Percentiles rank a stretch among this genome's conserved stretches.
Conservation (phyloP, 2,113 vertebrate species). For the Pedetes capensis region DNA sequence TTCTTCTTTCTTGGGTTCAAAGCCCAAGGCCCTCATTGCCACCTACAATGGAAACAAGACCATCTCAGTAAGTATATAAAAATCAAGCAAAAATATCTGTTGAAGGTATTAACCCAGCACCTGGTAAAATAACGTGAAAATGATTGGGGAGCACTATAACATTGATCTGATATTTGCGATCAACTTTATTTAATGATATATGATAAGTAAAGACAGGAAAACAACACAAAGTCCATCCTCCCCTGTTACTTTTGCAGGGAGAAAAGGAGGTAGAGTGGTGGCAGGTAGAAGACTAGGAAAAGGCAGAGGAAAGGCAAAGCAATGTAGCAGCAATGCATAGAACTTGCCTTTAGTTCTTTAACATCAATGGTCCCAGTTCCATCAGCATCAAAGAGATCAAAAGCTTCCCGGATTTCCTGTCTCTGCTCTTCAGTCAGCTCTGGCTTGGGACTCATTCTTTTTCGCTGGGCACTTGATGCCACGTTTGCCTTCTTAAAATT, state of each 20-base stretch:
- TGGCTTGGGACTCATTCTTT: constrained; percentile 86
- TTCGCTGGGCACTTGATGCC: constrained; percentile 86
- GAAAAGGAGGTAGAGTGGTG: neutral
- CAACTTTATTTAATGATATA: neutral
- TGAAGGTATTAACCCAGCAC: neutral
- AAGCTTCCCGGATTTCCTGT: constrained; percentile 93
- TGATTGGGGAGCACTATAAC: neutral
- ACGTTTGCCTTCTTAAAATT: constrained; percentile 85
- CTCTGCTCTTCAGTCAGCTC: constrained; percentile 93
- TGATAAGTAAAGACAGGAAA: constrained; percentile 16
- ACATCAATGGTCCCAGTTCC: constrained; percentile 91
- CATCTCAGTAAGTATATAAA: neutral
- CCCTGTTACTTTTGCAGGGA: neutral
- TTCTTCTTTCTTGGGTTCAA: constrained; percentile 97
- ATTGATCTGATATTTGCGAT: neutral
- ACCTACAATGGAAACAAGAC: constrained; percentile 84
- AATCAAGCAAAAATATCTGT: neutral
- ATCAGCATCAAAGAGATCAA: constrained; percentile 94
- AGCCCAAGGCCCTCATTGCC: constrained; percentile 95
- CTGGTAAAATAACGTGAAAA: neutral
- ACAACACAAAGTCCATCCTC: neutral
- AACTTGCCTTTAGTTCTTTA: constrained; percentile 88
- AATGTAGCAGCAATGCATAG: neutral
- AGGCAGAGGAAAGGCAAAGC: neutral
- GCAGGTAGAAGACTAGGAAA: neutral